phyloP scores from a whole-genome alignment of 2,797 vertebrate genomes.

The Pelodytes ibericus region DNA sequence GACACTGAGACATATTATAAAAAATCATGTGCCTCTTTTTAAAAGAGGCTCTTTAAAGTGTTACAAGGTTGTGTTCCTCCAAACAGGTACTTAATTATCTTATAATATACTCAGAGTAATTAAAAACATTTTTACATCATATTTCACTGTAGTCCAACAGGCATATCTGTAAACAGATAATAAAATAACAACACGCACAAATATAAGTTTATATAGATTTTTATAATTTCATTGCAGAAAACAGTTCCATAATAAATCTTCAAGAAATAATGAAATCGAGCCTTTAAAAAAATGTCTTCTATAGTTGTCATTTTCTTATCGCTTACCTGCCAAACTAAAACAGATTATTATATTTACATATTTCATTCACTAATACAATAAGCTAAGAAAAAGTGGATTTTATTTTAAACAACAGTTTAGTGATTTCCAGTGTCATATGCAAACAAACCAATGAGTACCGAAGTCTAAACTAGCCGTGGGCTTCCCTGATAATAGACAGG shows the following conservation, averaged over 20 bases:
- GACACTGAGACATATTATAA: too few relatives aligned
- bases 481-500: constrained; percentile 54
- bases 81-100: too few relatives aligned
- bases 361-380: constrained; percentile 62
- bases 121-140: too few relatives aligned
- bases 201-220: constrained; percentile 55
- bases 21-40: too few relatives aligned
- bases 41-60: too few relatives aligned
- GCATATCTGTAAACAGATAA: background rate
- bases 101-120: too few relatives aligned
- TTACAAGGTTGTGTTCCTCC: too few relatives aligned
- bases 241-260: constrained; percentile 67
- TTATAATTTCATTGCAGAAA: constrained; percentile 75
- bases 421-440: constrained; percentile 57
- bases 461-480: constrained; percentile 35
- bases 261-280: constrained; percentile 68
- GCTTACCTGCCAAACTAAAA: constrained; percentile 67
- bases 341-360: constrained; percentile 65
- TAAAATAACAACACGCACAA: constrained; percentile 34
- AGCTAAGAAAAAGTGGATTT: constrained; percentile 65
- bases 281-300: constrained; percentile 59
- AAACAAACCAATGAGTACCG: constrained; percentile 37
- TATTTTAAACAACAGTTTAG: constrained; percentile 46
- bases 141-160: too few relatives aligned
- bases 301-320: constrained; percentile 74